These are phyloP conservation scores for Corydoras sp. DNA, from an alignment of 2,113 vertebrate species.

Conservation along the genomic window DNA sequence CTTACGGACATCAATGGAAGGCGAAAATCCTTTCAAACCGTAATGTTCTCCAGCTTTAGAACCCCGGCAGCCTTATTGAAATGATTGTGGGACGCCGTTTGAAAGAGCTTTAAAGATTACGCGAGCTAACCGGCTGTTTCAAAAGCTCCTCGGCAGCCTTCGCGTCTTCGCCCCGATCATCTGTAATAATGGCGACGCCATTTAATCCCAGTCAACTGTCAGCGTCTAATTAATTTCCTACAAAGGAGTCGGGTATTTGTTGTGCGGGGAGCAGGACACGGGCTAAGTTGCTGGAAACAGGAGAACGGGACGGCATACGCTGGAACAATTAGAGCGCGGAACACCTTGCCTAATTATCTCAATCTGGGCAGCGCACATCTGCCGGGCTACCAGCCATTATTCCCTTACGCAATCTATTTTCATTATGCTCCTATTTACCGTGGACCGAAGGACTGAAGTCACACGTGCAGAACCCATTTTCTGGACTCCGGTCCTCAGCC, in stretches of 20 bases:
- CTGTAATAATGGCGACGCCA: background rate
- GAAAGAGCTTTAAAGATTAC: too few species aligned
- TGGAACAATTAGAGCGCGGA: constrained; percentile 35
- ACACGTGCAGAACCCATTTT: constrained; percentile 21
- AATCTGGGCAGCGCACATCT: constrained; percentile 36
- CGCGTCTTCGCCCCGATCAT: too few species aligned
- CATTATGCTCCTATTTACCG: constrained; percentile 34
- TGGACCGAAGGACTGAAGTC: constrained; percentile 8
- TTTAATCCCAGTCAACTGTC: background rate
- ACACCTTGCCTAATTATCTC: constrained; percentile 39
- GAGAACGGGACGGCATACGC: constrained; percentile 16
- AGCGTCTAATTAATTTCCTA: background rate
- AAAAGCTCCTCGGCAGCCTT: too few species aligned
- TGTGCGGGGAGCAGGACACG: background rate
- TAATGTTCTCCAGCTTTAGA: too few species aligned
- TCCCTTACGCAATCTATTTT: constrained; percentile 34
- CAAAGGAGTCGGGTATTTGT: constrained; percentile 3
- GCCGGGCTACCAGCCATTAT: constrained; percentile 34
- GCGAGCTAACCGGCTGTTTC: too few species aligned
- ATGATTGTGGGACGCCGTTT: too few species aligned
- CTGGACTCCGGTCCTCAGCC: background rate
- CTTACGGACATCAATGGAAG: too few species aligned
- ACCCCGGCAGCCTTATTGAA: too few species aligned
- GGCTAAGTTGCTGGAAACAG: constrained; percentile 3
- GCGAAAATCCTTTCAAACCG: too few species aligned